A percentile compares a stretch with the other conserved stretches of the same genome.
Conservation (phyloP, 2,888 invertebrate species). For the Protodeltote pygarga region DNA sequence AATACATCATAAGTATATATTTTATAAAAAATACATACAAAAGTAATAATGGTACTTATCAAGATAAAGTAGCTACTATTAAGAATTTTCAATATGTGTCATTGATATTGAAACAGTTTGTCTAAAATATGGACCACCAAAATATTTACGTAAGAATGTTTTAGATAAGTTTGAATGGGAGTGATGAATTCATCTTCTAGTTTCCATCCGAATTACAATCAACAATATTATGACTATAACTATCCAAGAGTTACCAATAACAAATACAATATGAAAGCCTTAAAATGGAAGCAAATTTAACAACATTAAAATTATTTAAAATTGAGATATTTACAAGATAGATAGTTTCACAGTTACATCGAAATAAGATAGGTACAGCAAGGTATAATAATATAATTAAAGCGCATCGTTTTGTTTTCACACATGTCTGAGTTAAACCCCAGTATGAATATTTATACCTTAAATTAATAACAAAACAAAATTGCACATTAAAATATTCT, state of each 20-base stretch:
- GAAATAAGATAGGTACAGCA: slow-evolving; percentile 70
- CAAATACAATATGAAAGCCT: slow-evolving; percentile 76
- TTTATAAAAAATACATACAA: slow-evolving; percentile 86
- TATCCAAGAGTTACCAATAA: slow-evolving; percentile 73
- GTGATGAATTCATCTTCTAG: slow-evolving; percentile 31
- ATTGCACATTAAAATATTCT: slow-evolving; percentile 85
- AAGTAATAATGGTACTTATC: slow-evolving; percentile 72
- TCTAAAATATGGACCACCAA: slow-evolving; percentile 75
- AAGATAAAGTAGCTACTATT: slow-evolving; percentile 71
- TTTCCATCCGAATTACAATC: slow-evolving; percentile 51
- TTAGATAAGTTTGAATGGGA: slow-evolving; percentile 45
- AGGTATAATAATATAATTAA: slow-evolving; percentile 72
- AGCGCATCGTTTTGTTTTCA: slow-evolving; percentile 84
- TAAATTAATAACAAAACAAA: slow-evolving; percentile 82
- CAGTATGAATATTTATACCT: slow-evolving; percentile 78
- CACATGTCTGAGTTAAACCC: slow-evolving; percentile 75
- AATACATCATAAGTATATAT: slow-evolving; percentile 81
- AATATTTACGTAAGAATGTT: slow-evolving; percentile 57
- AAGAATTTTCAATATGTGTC: slow-evolving; percentile 80
- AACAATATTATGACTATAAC: slow-evolving; percentile 59
- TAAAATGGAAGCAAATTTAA: slow-evolving; percentile 83
- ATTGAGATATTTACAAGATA: slow-evolving; percentile 80
- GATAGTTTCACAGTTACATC: slow-evolving; percentile 68
- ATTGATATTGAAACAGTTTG: slow-evolving; percentile 80
- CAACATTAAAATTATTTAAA: slow-evolving; percentile 75